phyloP scores from a whole-genome alignment of 2,797 vertebrate genomes.

The Chaetophractus vellerosus region DNA sequence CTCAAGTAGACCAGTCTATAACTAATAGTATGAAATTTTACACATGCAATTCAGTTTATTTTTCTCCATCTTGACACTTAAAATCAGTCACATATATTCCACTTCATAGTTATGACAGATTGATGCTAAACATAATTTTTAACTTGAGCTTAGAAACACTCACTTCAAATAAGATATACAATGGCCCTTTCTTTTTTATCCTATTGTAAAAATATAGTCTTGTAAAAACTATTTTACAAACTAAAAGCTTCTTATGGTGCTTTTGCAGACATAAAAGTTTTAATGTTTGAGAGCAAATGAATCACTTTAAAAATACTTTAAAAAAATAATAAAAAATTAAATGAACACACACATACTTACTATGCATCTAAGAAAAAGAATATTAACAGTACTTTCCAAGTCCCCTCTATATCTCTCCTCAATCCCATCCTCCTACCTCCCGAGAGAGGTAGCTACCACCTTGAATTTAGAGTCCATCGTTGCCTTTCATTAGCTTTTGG shows the following conservation, averaged over 20 bases:
- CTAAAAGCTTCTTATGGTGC: not conserved
- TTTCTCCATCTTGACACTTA: not conserved
- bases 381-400: not conserved
- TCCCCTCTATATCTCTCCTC: not conserved
- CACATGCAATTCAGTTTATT: not conserved
- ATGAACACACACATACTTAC: not conserved
- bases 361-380: conserved; percentile 15
- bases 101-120: not conserved
- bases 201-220: conserved; percentile 22
- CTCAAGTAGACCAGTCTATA: not conserved
- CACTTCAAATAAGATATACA: conserved; percentile 41
- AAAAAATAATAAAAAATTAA: conserved; percentile 48
- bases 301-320: not conserved
- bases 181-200: conserved; percentile 7
- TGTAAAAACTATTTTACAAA: not conserved
- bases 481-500: no score
- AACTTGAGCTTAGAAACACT: conserved; percentile 27
- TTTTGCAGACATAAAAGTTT: conserved; percentile 50
- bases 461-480: not conserved
- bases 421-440: not conserved
- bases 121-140: conserved; percentile 28
- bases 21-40: not conserved
- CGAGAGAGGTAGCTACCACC: not conserved
- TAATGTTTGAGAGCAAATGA: conserved; percentile 47
- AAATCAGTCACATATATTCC: not conserved